Evolutionary conservation across 2,797 vertebrate genomes (phyloP), one percentile per base, ranked within the genome.

Genomic region (Aphelocoma californica): DNA sequence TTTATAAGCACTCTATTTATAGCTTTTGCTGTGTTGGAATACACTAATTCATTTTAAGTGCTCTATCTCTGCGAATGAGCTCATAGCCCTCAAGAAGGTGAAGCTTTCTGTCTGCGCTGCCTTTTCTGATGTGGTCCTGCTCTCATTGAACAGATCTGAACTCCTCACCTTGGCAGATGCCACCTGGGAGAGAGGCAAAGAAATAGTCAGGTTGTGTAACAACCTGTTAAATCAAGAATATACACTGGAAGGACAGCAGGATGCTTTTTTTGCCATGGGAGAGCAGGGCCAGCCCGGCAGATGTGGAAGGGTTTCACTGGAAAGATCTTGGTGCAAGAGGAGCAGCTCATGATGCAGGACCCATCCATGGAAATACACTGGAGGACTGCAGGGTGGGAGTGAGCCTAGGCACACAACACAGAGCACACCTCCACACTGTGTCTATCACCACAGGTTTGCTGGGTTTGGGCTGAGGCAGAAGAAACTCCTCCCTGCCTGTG

Each of bases 1-100:
- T 97, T 97, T 97, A 95, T 96, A 96, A 95, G 94, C 57, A 42
- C 71, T 80, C 95, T 97, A 95, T 95, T 94, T 92, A 93, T 95
- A 95, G 84, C 72, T 95, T 96, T 95, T 93, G 88, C 93, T 96
- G 95, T 95, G 93, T 85, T 95, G 92, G 94, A 97, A 95, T 92
- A 95, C 94, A 91, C 88, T 96, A 96, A 96, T 85, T 96, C 95
- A 96, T 96, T 95, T 95, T 96, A 97, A 95, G 94, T 96, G 93
- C 93, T 93, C 92, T 85, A 48, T 94, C 94, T 93, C 84, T 72
- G 86, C 13, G 2, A 86, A 89, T 95, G 93, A 95, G 93, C 93
- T 96, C 96, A 94, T 94, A 81, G 93, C 86, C 92, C 58, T 87
- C 0, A 1, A 86, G 86, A 81, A 89, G 75, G 94, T 95, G 88